phyloP scores from a whole-genome alignment of 2,888 invertebrate genomes.

The Synergus japonicus region DNA sequence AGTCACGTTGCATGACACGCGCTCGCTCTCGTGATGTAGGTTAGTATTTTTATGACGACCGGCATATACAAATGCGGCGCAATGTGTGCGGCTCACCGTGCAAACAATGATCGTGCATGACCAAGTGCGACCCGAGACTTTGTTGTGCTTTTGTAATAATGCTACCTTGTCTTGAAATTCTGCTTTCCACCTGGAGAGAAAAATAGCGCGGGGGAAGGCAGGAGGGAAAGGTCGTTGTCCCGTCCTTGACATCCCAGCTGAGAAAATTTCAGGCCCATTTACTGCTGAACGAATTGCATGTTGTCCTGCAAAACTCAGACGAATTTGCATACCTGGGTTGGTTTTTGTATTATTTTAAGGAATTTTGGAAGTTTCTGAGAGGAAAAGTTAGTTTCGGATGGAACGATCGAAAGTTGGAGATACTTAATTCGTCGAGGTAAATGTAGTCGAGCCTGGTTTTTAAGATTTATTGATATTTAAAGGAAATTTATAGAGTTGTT shows the following conservation, averaged over 20 bases:
- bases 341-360: background rate
- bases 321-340: background rate
- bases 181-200: background rate
- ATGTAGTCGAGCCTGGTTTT: background rate
- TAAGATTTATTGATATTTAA: background rate
- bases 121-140: background rate
- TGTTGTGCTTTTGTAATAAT: slow-evolving; percentile 31
- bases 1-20: slow-evolving; percentile 76
- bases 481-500: background rate
- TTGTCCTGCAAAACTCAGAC: background rate
- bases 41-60: slow-evolving; percentile 70
- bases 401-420: background rate
- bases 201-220: background rate
- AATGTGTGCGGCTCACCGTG: slow-evolving; percentile 4
- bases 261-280: slow-evolving; percentile 52
- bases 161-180: slow-evolving; percentile 11
- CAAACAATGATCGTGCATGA: slow-evolving; percentile 25
- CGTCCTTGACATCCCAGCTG: slow-evolving; percentile 2
- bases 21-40: slow-evolving; percentile 68
- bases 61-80: slow-evolving; percentile 42
- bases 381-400: background rate
- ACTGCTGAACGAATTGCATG: slow-evolving; percentile 42
- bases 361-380: background rate
- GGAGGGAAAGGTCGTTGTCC: slow-evolving; percentile 12
- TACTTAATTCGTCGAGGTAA: background rate